Base-by-base conservation (phyloP, 2,888 invertebrate genomes). In the Magallana nippona region DNA sequence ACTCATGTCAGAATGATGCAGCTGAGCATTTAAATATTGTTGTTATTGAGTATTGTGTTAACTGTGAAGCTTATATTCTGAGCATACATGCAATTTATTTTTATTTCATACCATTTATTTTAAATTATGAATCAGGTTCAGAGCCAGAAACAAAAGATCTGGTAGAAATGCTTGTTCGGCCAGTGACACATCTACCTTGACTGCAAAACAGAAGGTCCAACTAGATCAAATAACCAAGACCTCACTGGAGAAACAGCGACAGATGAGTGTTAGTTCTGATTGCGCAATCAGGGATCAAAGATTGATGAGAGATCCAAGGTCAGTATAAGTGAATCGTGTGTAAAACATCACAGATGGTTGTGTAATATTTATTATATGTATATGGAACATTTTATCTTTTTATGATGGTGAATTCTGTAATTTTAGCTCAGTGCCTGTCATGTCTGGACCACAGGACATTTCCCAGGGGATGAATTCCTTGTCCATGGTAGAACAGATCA, bases 121-220 rank as follows among this genome's bases (percentile, higher is more conserved):
- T 10, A 11, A n/a, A 19, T 11, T 22, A 15, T 57, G 13, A 56
- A 55, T 13, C 83, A 91, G 91, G 86, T 91, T 91, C 78, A 87
- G 91, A 63, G 89, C 89, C 17, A 88, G 89, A 81, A 90, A 88
- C 81, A 90, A 90, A 85, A 89, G 88, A 83, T 82, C 87, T 55
- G 87, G 84, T 17, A 87, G 86, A 85, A 82, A 82, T 32, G 60
- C 57, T 3, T 63, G 77, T 78, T 58, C 80, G 13, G n/a, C 80
- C 32, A 81, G 27, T 17, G 27, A 79, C 22, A 79, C 84, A 27
- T 83, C 87, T 10, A 77, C 86, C 8, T 82, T 87, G 17, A 85
- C 85, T 32, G 79, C 85, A 11, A 87, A 85, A 78, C 87, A 87
- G 57, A 87, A 87, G 22, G 71, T 81, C 13, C 88, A 88, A 27